Percentiles rank a stretch among this genome's conserved stretches.
Evolutionary conservation across 2,113 vertebrate species (phyloP).

Genomic region (Grammomys dolichurus): DNA sequence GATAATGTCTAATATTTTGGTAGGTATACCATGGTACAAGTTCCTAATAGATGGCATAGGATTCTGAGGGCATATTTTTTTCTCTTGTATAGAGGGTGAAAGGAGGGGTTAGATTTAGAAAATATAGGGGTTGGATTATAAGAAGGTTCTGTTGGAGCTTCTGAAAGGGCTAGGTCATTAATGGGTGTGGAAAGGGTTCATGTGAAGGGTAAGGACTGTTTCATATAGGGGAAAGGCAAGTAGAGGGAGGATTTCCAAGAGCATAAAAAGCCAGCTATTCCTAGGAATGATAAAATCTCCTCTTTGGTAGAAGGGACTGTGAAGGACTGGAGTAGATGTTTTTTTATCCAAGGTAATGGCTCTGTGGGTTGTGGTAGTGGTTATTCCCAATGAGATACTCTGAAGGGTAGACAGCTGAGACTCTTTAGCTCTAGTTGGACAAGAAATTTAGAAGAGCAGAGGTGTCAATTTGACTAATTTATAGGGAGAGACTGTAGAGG

Average conservation of each 20-base stretch:
- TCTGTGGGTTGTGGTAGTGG: background rate
- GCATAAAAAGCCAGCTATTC: background rate
- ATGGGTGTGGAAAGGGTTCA: background rate
- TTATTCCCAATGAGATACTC: background rate
- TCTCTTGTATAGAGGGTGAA: background rate
- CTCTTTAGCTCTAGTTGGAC: too few species aligned
- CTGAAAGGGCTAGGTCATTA: background rate
- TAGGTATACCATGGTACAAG: background rate
- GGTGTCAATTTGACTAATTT: too few species aligned
- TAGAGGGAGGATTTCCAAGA: background rate
- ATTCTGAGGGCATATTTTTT: background rate
- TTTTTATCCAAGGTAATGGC: background rate
- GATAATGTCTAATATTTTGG: background rate
- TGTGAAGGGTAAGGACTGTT: background rate
- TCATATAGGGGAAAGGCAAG: background rate
- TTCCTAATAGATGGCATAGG: background rate
- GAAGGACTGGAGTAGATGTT: background rate
- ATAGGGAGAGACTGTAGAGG: too few species aligned
- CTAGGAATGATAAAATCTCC: background rate
- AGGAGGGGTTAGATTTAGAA: background rate
- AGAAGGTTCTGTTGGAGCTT: background rate
- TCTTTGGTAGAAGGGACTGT: background rate
- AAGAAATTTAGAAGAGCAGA: too few species aligned
- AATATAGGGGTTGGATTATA: background rate
- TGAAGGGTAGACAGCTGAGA: background rate